Evolutionary conservation across 1,140 invertebrate species (phyloP).

Genomic region (Solen grandis): DNA sequence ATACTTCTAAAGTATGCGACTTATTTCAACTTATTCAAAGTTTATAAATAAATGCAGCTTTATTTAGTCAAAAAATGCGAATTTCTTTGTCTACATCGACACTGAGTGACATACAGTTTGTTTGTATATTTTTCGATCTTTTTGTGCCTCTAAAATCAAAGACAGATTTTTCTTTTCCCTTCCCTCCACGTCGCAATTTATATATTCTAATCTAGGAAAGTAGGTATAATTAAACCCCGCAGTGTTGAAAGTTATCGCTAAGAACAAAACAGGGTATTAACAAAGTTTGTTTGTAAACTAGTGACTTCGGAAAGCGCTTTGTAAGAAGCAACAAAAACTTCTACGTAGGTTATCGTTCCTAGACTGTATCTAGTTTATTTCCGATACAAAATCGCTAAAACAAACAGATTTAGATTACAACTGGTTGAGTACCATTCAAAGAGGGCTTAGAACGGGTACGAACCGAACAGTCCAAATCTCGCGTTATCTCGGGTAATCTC

Average conservation of each 20-base stretch:
- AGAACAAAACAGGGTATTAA: not conserved
- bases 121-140: too few species aligned
- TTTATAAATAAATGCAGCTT: too few species aligned
- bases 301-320: not conserved
- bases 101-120: too few species aligned
- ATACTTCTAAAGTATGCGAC: too few species aligned
- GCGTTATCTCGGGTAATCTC: conserved; percentile 51
- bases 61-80: too few species aligned
- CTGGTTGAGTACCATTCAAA: conserved; percentile 39
- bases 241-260: not conserved
- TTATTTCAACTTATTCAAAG: too few species aligned
- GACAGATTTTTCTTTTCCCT: too few species aligned
- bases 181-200: too few species aligned
- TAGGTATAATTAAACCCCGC: too few species aligned
- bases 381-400: conserved; percentile 50
- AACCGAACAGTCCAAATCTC: conserved; percentile 33
- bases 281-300: not conserved
- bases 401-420: conserved; percentile 55
- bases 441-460: conserved; percentile 29
- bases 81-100: too few species aligned
- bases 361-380: conserved; percentile 39
- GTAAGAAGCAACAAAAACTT: not conserved
- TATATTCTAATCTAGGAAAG: too few species aligned
- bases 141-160: too few species aligned
- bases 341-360: conserved; percentile 28